Percentiles rank a stretch among this genome's conserved stretches.
Evolutionary conservation across 2,113 vertebrate genomes (phyloP).

Genomic region (Halichoeres trimaculatus): DNA sequence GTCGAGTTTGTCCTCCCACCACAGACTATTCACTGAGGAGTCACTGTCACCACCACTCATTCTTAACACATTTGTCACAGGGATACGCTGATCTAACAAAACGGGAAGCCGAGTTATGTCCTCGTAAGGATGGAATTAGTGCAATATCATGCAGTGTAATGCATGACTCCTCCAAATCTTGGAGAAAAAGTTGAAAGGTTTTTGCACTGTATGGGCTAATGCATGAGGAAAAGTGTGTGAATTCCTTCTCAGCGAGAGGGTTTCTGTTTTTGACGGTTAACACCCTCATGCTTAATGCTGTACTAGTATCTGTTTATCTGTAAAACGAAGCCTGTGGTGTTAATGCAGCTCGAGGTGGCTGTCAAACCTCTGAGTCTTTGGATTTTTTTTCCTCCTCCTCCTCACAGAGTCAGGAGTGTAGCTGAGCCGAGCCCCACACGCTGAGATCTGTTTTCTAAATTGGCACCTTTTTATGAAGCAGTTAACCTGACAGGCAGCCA

Average conservation of each 20-base stretch:
- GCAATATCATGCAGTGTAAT: conserved; percentile 15
- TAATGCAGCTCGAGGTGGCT: conserved; percentile 46
- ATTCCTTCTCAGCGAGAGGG: conserved; percentile 14
- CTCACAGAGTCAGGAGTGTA: conserved; percentile 18
- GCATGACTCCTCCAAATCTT: conserved; percentile 38
- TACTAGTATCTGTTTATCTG: conserved; percentile 31
- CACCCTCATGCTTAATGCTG: conserved; percentile 7
- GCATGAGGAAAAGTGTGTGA: conserved; percentile 7
- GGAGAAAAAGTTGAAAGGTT: conserved; percentile 9
- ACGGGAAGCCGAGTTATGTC: conserved; percentile 32
- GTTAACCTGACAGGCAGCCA: conserved; percentile 62
- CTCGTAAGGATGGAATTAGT: conserved; percentile 39
- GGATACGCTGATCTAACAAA: conserved; percentile 45
- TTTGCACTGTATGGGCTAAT: conserved; percentile 16
- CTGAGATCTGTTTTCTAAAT: conserved; percentile 61
- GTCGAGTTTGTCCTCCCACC: conserved; percentile 56
- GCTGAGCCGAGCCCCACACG: conserved; percentile 12
- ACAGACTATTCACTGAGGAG: conserved; percentile 31
- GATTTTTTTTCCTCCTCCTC: conserved; percentile 4
- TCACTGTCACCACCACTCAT: conserved; percentile 29
- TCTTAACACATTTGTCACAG: conserved; percentile 57
- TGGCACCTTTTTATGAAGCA: conserved; percentile 64
- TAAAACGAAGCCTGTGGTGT: conserved; percentile 10
- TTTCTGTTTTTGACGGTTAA: conserved; percentile 37
- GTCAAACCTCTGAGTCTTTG: conserved; percentile 25